A percentile compares a stretch with the other conserved stretches of the same genome.
Evolutionary conservation across 1,140 invertebrate genomes (phyloP).

Genomic region (Frieseomelitta varia): DNA sequence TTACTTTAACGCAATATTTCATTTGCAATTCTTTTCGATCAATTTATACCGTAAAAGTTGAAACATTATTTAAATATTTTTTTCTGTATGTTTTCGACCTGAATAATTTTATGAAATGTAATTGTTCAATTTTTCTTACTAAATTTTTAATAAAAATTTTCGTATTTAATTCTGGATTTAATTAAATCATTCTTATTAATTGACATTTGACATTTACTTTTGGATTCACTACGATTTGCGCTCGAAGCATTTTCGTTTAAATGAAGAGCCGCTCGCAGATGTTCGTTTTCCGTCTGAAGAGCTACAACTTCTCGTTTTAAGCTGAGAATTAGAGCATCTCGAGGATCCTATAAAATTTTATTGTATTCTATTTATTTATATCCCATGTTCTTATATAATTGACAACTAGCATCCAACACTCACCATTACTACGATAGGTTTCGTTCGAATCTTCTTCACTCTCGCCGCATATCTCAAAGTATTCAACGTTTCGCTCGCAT

Average conservation of each 20-base stretch:
- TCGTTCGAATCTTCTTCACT: slow-evolving; percentile 93
- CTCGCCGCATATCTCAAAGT: slow-evolving; percentile 94
- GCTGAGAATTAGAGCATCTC: slow-evolving; percentile 94
- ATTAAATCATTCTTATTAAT: not conserved
- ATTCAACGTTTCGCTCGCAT: slow-evolving; percentile 94
- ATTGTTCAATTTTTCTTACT: not conserved
- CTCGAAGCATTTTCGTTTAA: slow-evolving; percentile 72
- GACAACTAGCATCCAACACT: slow-evolving; percentile 58
- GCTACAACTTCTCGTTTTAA: slow-evolving; percentile 94
- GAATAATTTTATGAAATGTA: no score
- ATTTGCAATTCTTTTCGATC: no score
- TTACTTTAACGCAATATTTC: not conserved
- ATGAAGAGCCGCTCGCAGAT: slow-evolving; percentile 89
- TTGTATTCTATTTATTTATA: not conserved
- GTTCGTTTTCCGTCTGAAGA: slow-evolving; percentile 95
- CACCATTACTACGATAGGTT: slow-evolving; percentile 96
- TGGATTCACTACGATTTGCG: slow-evolving; percentile 61
- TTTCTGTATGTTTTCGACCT: no score
- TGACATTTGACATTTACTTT: slow-evolving; percentile 51
- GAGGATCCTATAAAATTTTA: slow-evolving; percentile 87
- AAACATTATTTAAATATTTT: no score
- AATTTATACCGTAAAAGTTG: no score
- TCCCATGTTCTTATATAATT: no score
- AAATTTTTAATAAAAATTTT: not conserved
- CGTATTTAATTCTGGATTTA: not conserved